Percentiles rank a stretch among this genome's conserved stretches.
phyloP scores from a whole-genome alignment of 2,797 vertebrate genomes.

The Neosilurus hyrtlii region DNA sequence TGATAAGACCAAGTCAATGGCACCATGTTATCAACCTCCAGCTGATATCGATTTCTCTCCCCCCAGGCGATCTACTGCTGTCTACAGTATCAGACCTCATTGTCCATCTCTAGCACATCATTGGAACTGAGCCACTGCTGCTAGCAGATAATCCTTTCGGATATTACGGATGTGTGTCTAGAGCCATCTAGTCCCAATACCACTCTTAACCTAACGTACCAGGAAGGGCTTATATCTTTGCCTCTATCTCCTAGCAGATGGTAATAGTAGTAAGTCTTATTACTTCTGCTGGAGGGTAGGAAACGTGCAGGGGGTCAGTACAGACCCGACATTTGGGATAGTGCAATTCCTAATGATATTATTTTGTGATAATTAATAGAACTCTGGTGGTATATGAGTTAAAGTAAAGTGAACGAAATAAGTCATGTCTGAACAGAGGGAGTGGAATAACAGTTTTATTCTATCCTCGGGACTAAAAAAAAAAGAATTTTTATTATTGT shows the following conservation, averaged over 20 bases:
- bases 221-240: constrained; percentile 17
- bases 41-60: constrained; percentile 50
- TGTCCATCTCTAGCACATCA: constrained; percentile 48
- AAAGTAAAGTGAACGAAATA: background rate
- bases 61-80: constrained; percentile 41
- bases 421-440: no score
- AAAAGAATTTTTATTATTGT: no score
- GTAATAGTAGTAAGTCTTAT: background rate
- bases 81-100: constrained; percentile 48
- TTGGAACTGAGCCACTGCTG: constrained; percentile 43
- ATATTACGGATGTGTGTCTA: constrained; percentile 38
- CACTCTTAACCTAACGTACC: constrained; percentile 30
- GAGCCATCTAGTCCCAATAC: constrained; percentile 32
- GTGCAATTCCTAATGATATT: constrained; percentile 7
- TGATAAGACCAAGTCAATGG: constrained; percentile 53
- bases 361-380: background rate
- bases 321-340: background rate
- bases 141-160: constrained; percentile 47
- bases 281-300: background rate
- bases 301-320: background rate
- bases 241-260: background rate
- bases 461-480: no score
- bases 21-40: constrained; percentile 50
- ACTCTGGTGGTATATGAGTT: background rate
- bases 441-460: no score